Evolutionary conservation across 1,140 invertebrate genomes (phyloP).

Genomic region (Apolygus lucorum): DNA sequence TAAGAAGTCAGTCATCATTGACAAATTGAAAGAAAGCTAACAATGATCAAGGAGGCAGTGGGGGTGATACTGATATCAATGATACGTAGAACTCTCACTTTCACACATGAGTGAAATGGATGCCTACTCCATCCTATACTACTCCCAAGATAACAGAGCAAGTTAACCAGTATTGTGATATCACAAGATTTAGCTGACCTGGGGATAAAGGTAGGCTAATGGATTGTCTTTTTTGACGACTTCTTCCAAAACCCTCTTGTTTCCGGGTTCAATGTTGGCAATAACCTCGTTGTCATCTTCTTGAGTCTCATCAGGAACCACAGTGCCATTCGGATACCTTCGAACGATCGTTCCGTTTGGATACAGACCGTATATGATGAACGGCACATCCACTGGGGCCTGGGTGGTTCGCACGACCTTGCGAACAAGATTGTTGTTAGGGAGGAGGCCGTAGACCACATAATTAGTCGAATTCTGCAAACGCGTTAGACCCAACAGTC

Average conservation of each 20-base stretch:
- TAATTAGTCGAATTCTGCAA: slow-evolving; percentile 21
- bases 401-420: slow-evolving; percentile 26
- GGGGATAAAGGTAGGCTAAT: slow-evolving; percentile 24
- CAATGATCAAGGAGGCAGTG: too few species aligned
- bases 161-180: too few species aligned
- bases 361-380: slow-evolving; percentile 33
- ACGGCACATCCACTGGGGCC: slow-evolving; percentile 30
- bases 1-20: too few species aligned
- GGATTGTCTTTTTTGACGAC: slow-evolving; percentile 30
- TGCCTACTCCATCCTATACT: too few species aligned
- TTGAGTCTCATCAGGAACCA: slow-evolving; percentile 32
- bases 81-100: too few species aligned
- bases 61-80: too few species aligned
- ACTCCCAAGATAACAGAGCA: too few species aligned
- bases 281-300: slow-evolving; percentile 32
- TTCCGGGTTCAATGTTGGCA: slow-evolving; percentile 28
- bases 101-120: too few species aligned
- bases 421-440: slow-evolving; percentile 31
- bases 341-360: slow-evolving; percentile 35
- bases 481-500: not conserved
- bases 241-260: slow-evolving; percentile 25
- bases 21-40: too few species aligned
- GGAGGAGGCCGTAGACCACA: slow-evolving; percentile 32
- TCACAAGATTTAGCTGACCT: too few species aligned
- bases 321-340: slow-evolving; percentile 33